Evolutionary conservation across 2,797 vertebrate species (phyloP).

Genomic region (Pantherophis vulpinus): DNA sequence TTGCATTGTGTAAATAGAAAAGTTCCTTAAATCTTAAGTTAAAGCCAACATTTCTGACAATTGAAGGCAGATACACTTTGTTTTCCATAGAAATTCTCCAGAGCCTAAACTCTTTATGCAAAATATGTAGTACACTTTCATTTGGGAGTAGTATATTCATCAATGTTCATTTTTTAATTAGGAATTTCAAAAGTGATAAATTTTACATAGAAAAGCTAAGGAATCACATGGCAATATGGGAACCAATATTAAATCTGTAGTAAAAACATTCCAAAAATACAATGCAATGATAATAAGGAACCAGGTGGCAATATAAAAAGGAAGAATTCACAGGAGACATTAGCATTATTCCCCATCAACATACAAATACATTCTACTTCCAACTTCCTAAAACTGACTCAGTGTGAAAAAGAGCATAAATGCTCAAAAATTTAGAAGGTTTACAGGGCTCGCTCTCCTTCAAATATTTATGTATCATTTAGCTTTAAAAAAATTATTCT

Average conservation of each 20-base stretch:
- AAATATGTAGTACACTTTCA: not conserved
- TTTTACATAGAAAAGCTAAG: not conserved
- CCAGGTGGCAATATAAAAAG: too few relatives aligned
- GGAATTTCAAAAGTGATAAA: not conserved
- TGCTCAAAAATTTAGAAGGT: too few relatives aligned
- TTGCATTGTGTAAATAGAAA: not conserved
- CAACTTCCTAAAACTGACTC: not conserved
- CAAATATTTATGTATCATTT: not conserved
- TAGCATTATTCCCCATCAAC: not conserved
- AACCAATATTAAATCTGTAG: too few relatives aligned
- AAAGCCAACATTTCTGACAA: too few relatives aligned
- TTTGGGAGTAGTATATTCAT: not conserved
- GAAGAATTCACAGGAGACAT: not conserved
- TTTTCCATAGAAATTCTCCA: too few relatives aligned
- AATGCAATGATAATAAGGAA: not conserved
- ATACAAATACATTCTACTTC: not conserved
- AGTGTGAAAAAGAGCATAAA: not conserved
- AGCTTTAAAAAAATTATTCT: not conserved
- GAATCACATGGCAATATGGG: too few relatives aligned
- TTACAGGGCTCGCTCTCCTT: not conserved
- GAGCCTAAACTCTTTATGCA: too few relatives aligned
- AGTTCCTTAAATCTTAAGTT: too few relatives aligned
- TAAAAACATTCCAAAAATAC: too few relatives aligned
- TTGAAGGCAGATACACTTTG: too few relatives aligned
- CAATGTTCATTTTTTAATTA: not conserved